Evolutionary conservation across 2,113 vertebrate genomes (phyloP).

Genomic region (Gallinago undulata): DNA sequence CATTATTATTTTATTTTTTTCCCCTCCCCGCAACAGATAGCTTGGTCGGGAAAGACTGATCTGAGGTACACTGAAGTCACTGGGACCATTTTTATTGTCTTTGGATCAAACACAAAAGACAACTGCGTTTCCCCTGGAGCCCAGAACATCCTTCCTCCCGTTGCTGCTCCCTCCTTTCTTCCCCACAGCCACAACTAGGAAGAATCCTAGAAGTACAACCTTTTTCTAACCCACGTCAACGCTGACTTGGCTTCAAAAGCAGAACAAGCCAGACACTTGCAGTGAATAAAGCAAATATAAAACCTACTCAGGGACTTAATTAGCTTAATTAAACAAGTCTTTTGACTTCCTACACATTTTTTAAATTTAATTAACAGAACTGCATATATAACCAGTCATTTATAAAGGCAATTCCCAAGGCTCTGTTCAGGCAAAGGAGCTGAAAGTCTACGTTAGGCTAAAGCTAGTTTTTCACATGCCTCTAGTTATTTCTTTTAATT

Average conservation of each 20-base stretch:
- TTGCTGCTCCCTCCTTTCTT: not conserved
- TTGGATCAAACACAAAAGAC: not conserved
- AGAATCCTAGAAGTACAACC: not conserved
- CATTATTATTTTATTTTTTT: no score
- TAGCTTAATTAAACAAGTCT: slow-evolving; percentile 65
- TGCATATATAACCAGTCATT: slow-evolving; percentile 47
- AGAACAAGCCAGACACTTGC: slow-evolving; percentile 42
- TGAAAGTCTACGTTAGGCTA: slow-evolving; percentile 15
- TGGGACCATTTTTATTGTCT: slow-evolving; percentile 1
- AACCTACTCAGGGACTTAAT: slow-evolving; percentile 61
- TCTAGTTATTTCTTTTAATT: slow-evolving; percentile 33
- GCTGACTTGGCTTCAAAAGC: slow-evolving; percentile 39
- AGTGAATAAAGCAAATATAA: slow-evolving; percentile 53
- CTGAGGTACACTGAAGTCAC: not conserved
- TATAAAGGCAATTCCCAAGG: slow-evolving; percentile 50
- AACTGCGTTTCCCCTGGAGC: slow-evolving; percentile 1
- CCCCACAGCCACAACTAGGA: slow-evolving; percentile 23
- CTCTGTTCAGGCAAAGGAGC: not conserved
- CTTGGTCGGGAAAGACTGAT: not conserved
- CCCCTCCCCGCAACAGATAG: not conserved
- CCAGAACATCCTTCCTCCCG: slow-evolving; percentile 16
- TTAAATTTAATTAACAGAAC: slow-evolving; percentile 63
- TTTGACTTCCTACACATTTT: slow-evolving; percentile 60
- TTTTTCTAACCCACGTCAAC: not conserved
- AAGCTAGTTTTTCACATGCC: slow-evolving; percentile 30